Percentiles rank a stretch among this genome's conserved stretches.
These are phyloP conservation scores for Pristionchus japonicus DNA, from an alignment of 2,888 invertebrate species.

Conservation along the genomic window DNA sequence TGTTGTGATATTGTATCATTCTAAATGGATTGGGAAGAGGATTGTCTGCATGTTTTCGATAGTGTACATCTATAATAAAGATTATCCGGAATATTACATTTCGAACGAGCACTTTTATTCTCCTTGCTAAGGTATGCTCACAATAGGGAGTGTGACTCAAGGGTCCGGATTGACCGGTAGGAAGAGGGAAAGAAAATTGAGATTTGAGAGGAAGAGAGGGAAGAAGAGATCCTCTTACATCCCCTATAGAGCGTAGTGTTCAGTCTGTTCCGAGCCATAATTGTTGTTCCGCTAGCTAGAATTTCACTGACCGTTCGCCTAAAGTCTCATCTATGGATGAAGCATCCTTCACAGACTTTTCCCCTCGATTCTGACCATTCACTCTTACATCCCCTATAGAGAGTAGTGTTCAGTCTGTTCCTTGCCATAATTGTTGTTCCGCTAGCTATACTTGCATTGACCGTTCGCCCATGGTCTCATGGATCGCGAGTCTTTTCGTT, in stretches of 20 bases:
- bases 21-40: background rate
- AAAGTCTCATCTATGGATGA: too few relatives aligned
- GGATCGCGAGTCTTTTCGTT: too few relatives aligned
- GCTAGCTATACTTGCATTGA: background rate
- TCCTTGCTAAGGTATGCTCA: background rate
- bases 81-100: background rate
- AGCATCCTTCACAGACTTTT: too few relatives aligned
- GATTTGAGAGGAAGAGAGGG: slow-evolving; percentile 17
- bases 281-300: slow-evolving; percentile 9
- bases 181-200: background rate
- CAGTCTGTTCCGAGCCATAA: background rate
- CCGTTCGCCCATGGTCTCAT: too few relatives aligned
- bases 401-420: background rate
- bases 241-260: background rate
- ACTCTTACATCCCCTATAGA: background rate
- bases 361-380: too few relatives aligned
- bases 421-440: slow-evolving; percentile 10
- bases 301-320: background rate
- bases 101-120: background rate
- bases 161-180: slow-evolving; percentile 15
- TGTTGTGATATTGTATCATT: slow-evolving; percentile 37
- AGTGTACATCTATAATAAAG: slow-evolving; percentile 35
- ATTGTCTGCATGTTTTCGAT: background rate
- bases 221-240: slow-evolving; percentile 21
- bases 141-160: background rate